phyloP scores from a whole-genome alignment of 1,140 invertebrate species.

The Himalopsyche phryganea region DNA sequence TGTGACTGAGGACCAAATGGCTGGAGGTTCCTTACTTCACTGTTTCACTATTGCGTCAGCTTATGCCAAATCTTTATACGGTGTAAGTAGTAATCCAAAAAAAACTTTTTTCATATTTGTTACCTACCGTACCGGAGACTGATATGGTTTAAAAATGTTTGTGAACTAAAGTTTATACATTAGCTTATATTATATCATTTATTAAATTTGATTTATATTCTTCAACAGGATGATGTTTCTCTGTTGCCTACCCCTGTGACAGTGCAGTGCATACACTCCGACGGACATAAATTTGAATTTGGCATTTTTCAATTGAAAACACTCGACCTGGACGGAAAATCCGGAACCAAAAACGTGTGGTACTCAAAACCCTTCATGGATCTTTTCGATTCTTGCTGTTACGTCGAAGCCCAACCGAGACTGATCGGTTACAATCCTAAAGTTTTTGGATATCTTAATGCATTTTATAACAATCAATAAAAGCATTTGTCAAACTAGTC shows the following conservation, averaged over 20 bases:
- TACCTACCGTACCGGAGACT: too few species aligned
- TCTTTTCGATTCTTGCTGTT: slow-evolving; percentile 66
- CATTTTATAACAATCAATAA: slow-evolving; percentile 68
- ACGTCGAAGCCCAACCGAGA: slow-evolving; percentile 60
- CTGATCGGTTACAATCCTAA: slow-evolving; percentile 72
- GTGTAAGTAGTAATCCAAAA: slow-evolving; percentile 53
- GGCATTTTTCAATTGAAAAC: slow-evolving; percentile 84
- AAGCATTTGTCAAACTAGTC: slow-evolving; percentile 17
- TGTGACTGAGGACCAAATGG: slow-evolving; percentile 62
- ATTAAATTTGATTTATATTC: too few species aligned
- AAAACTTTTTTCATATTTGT: too few species aligned
- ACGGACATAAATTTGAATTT: slow-evolving; percentile 73
- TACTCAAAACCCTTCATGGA: slow-evolving; percentile 64
- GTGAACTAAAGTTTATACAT: too few species aligned
- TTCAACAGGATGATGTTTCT: slow-evolving; percentile 57
- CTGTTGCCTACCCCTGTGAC: slow-evolving; percentile 73
- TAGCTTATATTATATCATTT: too few species aligned
- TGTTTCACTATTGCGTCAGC: slow-evolving; percentile 66
- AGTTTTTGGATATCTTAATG: slow-evolving; percentile 71
- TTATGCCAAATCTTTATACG: slow-evolving; percentile 69
- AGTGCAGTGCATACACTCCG: slow-evolving; percentile 75
- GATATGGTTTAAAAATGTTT: too few species aligned
- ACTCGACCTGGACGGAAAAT: slow-evolving; percentile 58
- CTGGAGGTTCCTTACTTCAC: slow-evolving; percentile 66
- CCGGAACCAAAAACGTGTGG: slow-evolving; percentile 74